Conservation (phyloP, 2,888 invertebrate species). For the Diaprepes abbreviatus region DNA sequence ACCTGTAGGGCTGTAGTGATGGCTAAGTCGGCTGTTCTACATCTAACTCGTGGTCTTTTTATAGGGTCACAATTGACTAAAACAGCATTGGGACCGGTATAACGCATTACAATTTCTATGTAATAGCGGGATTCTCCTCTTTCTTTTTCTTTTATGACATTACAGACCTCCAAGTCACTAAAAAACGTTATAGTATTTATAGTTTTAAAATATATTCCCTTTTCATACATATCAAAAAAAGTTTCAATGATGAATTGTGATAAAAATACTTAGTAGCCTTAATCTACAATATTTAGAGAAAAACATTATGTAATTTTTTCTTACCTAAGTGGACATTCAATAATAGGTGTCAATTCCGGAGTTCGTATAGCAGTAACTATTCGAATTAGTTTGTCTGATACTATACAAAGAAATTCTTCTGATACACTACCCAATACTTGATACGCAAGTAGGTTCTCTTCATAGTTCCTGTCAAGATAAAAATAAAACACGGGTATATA, state of each 20-base stretch:
- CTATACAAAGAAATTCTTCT: constrained; percentile 86
- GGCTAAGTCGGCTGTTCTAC: constrained; percentile 80
- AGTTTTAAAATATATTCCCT: no score
- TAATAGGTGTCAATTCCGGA: constrained; percentile 70
- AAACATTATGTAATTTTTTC: no score
- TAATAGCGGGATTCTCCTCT: constrained; percentile 71
- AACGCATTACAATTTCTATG: constrained; percentile 79
- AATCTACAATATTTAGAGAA: no score
- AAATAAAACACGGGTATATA: no score
- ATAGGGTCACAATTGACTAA: constrained; percentile 70
- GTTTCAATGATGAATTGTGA: no score
- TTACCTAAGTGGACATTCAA: constrained; percentile 76
- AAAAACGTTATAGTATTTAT: no score
- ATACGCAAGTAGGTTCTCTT: constrained; percentile 86
- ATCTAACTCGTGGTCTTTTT: constrained; percentile 83
- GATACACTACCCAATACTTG: constrained; percentile 81
- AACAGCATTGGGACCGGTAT: constrained; percentile 67
- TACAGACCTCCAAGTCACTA: constrained; percentile 78
- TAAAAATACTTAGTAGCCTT: no score
- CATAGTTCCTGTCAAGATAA: constrained; percentile 71
- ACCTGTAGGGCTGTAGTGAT: constrained; percentile 84
- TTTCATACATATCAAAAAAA: no score
- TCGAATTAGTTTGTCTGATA: constrained; percentile 81
- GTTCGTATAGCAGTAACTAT: constrained; percentile 76
- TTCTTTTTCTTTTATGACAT: constrained; percentile 70